Evolutionary conservation across 2,888 invertebrate species (phyloP), one percentile per base, ranked within the genome.

Genomic region (Hypercompe scribonia): DNA sequence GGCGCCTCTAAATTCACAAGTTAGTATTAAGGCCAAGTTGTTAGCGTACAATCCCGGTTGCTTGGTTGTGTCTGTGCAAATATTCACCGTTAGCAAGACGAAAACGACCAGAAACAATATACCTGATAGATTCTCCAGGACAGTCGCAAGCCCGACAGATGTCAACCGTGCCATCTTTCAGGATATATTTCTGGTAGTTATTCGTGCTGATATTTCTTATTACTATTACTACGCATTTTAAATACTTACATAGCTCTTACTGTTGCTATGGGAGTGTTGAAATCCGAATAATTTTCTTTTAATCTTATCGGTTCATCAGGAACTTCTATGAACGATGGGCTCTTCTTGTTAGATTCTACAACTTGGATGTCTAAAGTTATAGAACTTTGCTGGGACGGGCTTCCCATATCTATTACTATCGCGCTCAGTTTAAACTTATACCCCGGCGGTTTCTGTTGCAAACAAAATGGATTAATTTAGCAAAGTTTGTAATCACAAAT

Each of bases 311-410:
- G 96, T 72, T 96, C 95, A 75, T 93, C 87, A n/a, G 96, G 96
- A 78, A 96, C 96, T 80, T 96, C 95, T 70, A 96, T 96, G 87
- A 98, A 98, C 67, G 96, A 96, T 54, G 98, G 98, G 80, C 97
- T 97, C 92, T 98, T 98, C 95, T 97, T 98, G 91, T 97, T 97
- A n/a, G 98, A 98, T 87, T 98, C 98, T 11, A 98, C 98, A 42
- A 99, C 98, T 80, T 97, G 97, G 81, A 99, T 98, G 83, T 97
- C 97, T 78, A 99, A 96, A 88, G 97, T 97, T 78, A 98, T 98
- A 71, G 96, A 96, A 80, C 97, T 97, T 86, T 96, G 96, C 86
- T 97, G 97, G 15, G 96, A 96, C 21, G 95, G 96, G 33, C 92
- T 92, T 0, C 98, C 98, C 90, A 97, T 97, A 92, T 99, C 98